These are phyloP conservation scores for Bombus impatiens DNA, from an alignment of 1,140 invertebrate species.

Conservation along the genomic window DNA sequence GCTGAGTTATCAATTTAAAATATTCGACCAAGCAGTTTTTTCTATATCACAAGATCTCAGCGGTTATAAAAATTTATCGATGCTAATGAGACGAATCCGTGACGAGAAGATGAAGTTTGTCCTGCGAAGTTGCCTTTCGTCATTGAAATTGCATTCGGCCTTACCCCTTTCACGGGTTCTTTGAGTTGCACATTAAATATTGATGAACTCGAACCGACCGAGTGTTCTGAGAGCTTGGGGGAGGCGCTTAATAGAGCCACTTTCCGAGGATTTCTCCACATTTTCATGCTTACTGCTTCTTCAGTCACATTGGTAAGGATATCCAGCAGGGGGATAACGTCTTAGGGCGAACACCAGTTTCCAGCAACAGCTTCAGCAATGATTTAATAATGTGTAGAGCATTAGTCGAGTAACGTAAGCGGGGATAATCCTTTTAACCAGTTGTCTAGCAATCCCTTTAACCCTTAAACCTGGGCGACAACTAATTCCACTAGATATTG, in stretches of 20 bases:
- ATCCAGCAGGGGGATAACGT: constrained; percentile 38
- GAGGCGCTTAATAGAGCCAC: constrained; percentile 13
- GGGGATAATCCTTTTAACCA: constrained; percentile 80
- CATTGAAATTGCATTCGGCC: constrained; percentile 42
- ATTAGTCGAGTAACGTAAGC: constrained; percentile 75
- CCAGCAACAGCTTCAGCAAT: constrained; percentile 68
- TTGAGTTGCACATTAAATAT: constrained; percentile 47
- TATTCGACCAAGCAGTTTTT: background rate
- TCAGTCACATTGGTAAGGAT: constrained; percentile 38
- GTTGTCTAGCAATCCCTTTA: constrained; percentile 79
- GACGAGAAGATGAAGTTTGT: constrained; percentile 23
- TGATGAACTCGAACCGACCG: constrained; percentile 33
- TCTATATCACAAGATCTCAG: background rate
- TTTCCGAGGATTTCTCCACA: constrained; percentile 52
- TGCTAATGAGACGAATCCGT: constrained; percentile 2
- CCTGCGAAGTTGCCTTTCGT: constrained; percentile 10
- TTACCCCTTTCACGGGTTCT: constrained; percentile 33
- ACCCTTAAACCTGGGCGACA: constrained; percentile 74
- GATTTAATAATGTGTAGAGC: constrained; percentile 78
- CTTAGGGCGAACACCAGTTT: constrained; percentile 47
- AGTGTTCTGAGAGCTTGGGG: background rate
- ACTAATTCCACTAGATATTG: constrained; percentile 77
- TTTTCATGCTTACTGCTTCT: constrained; percentile 42
- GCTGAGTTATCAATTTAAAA: background rate
- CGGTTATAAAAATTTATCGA: constrained; percentile 17